Base-by-base conservation (phyloP, 2,888 invertebrate genomes). In the Lucinisca nassula region DNA sequence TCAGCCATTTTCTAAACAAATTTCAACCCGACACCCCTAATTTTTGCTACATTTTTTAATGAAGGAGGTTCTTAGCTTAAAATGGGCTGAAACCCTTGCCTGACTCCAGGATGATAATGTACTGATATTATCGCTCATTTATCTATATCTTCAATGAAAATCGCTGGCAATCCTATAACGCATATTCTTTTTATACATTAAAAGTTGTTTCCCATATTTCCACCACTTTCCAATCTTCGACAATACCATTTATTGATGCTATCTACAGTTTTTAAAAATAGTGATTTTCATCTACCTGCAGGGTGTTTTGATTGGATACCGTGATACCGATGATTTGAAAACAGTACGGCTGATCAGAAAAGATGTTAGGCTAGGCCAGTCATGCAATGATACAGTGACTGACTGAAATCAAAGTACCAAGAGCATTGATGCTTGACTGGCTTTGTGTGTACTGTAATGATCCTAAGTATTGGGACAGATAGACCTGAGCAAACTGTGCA, bases 211-310 rank as follows among this genome's bases (percentile, higher is more conserved):
- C 35, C 67, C 67, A 27, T 35, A 35, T 67, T 8, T 67, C 27
- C 35, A 21, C 67, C 67, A 35, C 35, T 67, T 67, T 67, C 67
- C 21, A 35, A 35, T 35, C 35, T 35, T n/a, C 35, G 35, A 35
- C 35, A 67, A 32, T 67, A 67, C 67, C 67, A 67, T 67, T 67
- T 67, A 67, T 35, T 67, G 67, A 67, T 67, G 67, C 8, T 67
- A 67, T 67, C 67, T 67, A 32, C 1, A 67, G 30, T 27, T 67
- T 67, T 67, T 67, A 30, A 67, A 67, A 67, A 67, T 35, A 45
- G 35, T 10, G 67, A 67, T 67, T 67, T 67, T 17, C 67, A 67
- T 67, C 67, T 35, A 67, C 67, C 67, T 35, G 14, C 21, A 67
- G 67, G 67, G 35, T 35, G 30, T 67, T 32, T 32, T 35, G 67